Base-by-base conservation (phyloP, 2,888 invertebrate genomes). In the Sarcophaga carnaria region DNA sequence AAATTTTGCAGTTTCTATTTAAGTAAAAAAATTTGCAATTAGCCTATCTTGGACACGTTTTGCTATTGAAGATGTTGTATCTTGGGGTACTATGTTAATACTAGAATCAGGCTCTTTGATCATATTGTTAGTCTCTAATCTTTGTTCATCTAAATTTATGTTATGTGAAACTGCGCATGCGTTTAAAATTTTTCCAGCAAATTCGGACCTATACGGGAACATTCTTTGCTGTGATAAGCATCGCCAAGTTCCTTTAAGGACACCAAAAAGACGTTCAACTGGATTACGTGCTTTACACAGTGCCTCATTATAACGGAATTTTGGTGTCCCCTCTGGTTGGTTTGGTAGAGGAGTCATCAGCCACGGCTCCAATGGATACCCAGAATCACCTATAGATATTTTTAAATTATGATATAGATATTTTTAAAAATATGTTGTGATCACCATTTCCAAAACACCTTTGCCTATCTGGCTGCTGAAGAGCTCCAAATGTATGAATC, bases 391-490 rank as follows among this genome's bases (percentile, higher is more conserved):
- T 72, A 37, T 62, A 72, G n/a, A 72, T 72, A n/a, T 60, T 45
- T 72, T 20, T 69, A 64, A 64, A n/a, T n/a, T n/a, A n/a, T n/a
- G n/a, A n/a, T n/a, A n/a, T n/a, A n/a, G n/a, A n/a, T n/a, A n/a
- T n/a, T n/a, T n/a, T 71, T 11, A 60, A 78, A 62, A 78, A 70
- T 62, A 70, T 78, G 22, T 78, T 22, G 20, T 67, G 59, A 66
- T 77, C 63, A 45, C 77, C 66, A 27, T 27, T 59, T 77, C 67
- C 67, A 66, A 70, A 69, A 70, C 49, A 62, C 17, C 78, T 60
- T 47, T 79, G 71, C 79, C 45, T 79, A 12, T 27, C 71, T 25
- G n/a, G 54, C 64, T 64, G 64, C 75, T 14, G 64, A 75, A 10
- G 64, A 49, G 47, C 49, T 64, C 63, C 75, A 75, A 49, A 66